phyloP scores from a whole-genome alignment of 2,113 vertebrate species.

The Hylia prasina region DNA sequence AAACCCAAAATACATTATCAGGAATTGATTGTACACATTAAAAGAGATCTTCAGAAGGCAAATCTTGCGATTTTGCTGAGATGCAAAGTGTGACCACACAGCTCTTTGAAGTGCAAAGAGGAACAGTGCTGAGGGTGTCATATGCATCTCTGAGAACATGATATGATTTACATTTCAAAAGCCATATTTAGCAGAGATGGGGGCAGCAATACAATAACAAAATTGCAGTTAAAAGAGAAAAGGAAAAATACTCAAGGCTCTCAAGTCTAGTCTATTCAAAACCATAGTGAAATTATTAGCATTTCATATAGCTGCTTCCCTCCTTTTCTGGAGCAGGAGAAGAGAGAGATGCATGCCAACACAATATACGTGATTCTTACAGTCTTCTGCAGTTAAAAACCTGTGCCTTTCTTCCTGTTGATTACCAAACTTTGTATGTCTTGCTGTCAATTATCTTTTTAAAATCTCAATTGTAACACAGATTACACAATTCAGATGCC shows the following conservation, averaged over 20 bases:
- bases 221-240: slow-evolving; percentile 57
- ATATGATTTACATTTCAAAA: slow-evolving; percentile 64
- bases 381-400: not conserved
- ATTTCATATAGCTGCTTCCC: slow-evolving; percentile 2
- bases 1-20: slow-evolving; percentile 30
- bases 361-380: not conserved
- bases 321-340: not conserved
- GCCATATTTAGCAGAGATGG: slow-evolving; percentile 62
- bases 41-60: slow-evolving; percentile 62
- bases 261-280: slow-evolving; percentile 42
- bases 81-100: slow-evolving; percentile 73
- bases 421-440: not conserved
- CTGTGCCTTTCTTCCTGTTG: not conserved
- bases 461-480: not conserved
- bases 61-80: slow-evolving; percentile 71
- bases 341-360: not conserved
- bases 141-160: slow-evolving; percentile 44
- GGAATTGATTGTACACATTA: slow-evolving; percentile 42
- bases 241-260: slow-evolving; percentile 52
- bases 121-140: slow-evolving; percentile 61
- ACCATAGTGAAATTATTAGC: slow-evolving; percentile 17
- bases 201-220: slow-evolving; percentile 64
- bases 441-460: not conserved
- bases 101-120: slow-evolving; percentile 71
- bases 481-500: not conserved